phyloP scores from a whole-genome alignment of 1,140 invertebrate genomes.

The Eumaeus atala region DNA sequence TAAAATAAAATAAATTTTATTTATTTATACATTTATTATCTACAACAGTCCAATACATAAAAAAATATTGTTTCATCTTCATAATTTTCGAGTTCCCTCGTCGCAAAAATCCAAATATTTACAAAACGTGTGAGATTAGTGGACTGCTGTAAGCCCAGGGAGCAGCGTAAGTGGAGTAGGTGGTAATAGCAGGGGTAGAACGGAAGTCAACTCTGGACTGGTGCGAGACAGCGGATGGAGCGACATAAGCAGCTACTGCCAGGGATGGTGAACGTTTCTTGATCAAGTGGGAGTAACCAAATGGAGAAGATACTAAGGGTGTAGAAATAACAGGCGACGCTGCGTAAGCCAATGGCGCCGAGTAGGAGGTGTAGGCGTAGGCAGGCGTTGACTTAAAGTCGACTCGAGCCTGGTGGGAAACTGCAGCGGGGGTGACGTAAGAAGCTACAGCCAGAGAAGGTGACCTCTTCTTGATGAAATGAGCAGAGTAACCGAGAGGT shows the following conservation, averaged over 20 bases:
- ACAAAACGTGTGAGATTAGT: background rate
- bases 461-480: constrained; percentile 61
- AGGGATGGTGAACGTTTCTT: background rate
- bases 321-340: constrained; percentile 28
- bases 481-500: constrained; percentile 31
- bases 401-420: constrained; percentile 42
- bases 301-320: constrained; percentile 3
- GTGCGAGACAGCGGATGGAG: constrained; percentile 38
- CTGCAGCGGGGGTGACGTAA: constrained; percentile 36
- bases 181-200: constrained; percentile 24
- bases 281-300: background rate
- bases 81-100: constrained; percentile 3
- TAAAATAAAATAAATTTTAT: constrained; percentile 1
- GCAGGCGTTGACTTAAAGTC: constrained; percentile 34
- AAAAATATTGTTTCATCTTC: background rate
- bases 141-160: constrained; percentile 40
- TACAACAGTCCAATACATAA: constrained; percentile 7
- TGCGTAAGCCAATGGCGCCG: constrained; percentile 41
- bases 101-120: background rate
- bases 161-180: constrained; percentile 38
- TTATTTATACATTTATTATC: constrained; percentile 10
- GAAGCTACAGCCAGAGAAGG: constrained; percentile 27
- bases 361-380: constrained; percentile 35
- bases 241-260: constrained; percentile 20
- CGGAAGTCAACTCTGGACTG: constrained; percentile 43